A percentile compares a stretch with the other conserved stretches of the same genome.
Evolutionary conservation across 2,113 vertebrate species (phyloP).

Genomic region (Puma concolor): DNA sequence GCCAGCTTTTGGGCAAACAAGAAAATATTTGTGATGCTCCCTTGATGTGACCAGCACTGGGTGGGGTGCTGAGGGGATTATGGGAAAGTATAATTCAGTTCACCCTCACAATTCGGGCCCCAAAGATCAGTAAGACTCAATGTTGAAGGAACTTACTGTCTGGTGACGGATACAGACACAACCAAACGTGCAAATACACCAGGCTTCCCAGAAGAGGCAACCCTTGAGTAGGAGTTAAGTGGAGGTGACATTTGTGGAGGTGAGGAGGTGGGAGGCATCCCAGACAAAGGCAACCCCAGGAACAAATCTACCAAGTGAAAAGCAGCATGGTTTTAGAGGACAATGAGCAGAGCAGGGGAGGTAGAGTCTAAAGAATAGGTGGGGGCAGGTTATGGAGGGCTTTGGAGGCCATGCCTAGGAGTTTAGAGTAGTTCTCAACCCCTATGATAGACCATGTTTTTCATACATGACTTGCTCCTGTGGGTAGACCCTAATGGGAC

Average conservation of each 20-base stretch:
- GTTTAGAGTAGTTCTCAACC: neutral
- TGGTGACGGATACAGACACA: neutral
- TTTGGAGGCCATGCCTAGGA: neutral
- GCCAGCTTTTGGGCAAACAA: slow-evolving; percentile 13
- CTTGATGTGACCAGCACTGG: neutral
- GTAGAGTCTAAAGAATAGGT: neutral
- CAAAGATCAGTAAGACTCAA: neutral
- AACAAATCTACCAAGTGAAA: neutral
- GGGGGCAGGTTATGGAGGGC: neutral
- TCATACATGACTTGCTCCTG: neutral
- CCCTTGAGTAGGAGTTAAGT: neutral
- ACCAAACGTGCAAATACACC: neutral
- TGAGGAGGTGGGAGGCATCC: neutral
- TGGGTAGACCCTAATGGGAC: neutral
- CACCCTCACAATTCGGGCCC: neutral
- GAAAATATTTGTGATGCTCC: neutral
- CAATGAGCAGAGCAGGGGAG: too few relatives aligned
- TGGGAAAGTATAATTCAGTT: neutral
- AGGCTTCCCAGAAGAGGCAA: neutral
- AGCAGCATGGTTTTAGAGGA: neutral
- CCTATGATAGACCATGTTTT: too few relatives aligned
- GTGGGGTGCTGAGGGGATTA: neutral
- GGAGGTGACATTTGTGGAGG: too few relatives aligned
- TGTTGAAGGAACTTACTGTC: neutral
- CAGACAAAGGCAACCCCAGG: neutral